Base-by-base conservation (phyloP, 2,888 invertebrate species). In the Ephialtes manifestator region DNA sequence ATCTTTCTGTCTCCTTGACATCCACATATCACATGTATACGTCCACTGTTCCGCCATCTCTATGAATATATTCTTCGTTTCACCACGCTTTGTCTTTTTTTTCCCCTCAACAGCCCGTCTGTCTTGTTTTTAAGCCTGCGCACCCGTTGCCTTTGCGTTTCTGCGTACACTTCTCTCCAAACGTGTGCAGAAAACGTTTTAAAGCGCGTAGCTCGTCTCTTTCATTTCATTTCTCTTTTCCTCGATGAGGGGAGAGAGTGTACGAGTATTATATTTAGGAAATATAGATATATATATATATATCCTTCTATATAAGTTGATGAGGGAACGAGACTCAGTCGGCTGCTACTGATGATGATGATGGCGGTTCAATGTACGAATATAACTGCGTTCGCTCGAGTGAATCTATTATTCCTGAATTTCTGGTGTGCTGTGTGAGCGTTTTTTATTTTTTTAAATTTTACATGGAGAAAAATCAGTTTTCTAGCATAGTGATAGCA, bases 341-440 rank as follows among this genome's bases (percentile, higher is more conserved):
- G 63, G n/a, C 7, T n/a, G 63, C 39, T 35, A n/a, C 35, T 39
- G 39, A 18, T 63, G 63, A 39, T 11, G 63, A 18, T 11, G 39
- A n/a, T 11, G 65, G 20, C 35, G 31, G 85, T 79, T 85, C 76
- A 78, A 81, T 63, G 79, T 84, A 80, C 81, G 81, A 35, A 48
- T 53, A 60, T 35, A 39, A 68, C 48, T 58, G 48, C 86, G 82
- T 72, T 74, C 77, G 84, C 79, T 77, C 86, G 85, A 87, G 76
- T 81, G 82, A 84, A 84, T 87, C 88, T 88, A 92, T 92, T 92
- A 91, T 91, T 88, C 88, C 88, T 90, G 90, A 91, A 90, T 91
- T 90, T 89, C 65, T 39, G 28, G 71, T 72, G 55, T 46, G 55
- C 63, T 58, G 76, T 70, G 48, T 51, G 55, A 58, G 43, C 58